phyloP scores from a whole-genome alignment of 2,113 vertebrate species.

The Cryptotis parvus region DNA sequence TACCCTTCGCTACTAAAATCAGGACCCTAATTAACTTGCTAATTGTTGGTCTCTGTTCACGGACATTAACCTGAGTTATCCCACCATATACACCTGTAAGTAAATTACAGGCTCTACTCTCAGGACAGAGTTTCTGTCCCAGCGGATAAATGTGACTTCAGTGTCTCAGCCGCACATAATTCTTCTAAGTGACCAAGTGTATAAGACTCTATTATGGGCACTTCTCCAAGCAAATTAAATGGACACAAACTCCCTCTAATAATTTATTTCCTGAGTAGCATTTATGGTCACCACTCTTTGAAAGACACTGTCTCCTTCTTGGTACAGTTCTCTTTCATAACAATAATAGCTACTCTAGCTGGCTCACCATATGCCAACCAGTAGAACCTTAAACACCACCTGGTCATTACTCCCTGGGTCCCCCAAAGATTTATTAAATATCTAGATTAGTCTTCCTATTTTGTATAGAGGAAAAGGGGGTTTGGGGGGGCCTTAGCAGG shows the following conservation, averaged over 20 bases:
- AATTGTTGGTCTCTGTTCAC: conserved; percentile 78
- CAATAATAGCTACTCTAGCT: neutral
- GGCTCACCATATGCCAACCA: neutral
- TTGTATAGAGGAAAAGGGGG: neutral
- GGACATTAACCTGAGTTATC: conserved; percentile 80
- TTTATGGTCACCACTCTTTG: conserved; percentile 4
- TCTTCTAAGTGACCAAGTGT: conserved; percentile 74
- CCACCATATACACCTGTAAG: conserved; percentile 74
- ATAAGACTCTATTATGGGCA: conserved; percentile 66
- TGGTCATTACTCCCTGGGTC: neutral
- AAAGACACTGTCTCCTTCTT: conserved; percentile 14
- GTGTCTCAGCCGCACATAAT: conserved; percentile 71
- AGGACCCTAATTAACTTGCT: conserved; percentile 82
- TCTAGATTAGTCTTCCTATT: neutral
- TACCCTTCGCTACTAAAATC: conserved; percentile 76
- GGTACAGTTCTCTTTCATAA: neutral
- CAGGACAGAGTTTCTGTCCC: conserved; percentile 69
- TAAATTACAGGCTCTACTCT: conserved; percentile 74
- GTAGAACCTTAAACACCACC: neutral
- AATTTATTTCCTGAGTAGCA: conserved; percentile 64
- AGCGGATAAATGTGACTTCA: conserved; percentile 69
- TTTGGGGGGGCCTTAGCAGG: neutral
- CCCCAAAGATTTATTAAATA: neutral
- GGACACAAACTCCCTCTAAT: conserved; percentile 63
- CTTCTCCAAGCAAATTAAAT: conserved; percentile 77